phyloP scores from a whole-genome alignment of 2,113 vertebrate genomes.

The Lontra canadensis region DNA sequence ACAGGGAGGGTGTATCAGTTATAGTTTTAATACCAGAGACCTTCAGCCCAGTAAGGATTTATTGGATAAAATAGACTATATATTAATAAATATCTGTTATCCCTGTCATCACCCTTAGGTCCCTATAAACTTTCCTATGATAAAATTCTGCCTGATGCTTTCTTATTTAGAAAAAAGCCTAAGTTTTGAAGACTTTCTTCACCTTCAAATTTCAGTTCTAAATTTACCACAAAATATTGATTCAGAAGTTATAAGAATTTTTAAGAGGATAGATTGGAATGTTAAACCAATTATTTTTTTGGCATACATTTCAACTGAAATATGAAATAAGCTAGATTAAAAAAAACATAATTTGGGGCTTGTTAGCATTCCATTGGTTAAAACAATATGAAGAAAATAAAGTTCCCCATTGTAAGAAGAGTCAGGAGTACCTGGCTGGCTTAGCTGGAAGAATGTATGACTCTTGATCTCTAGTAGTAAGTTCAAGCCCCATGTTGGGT shows the following conservation, averaged over 20 bases:
- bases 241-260: background rate
- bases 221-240: background rate
- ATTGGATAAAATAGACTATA: background rate
- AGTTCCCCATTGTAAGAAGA: background rate
- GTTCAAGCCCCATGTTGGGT: background rate
- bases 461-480: background rate
- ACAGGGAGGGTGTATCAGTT: background rate
- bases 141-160: background rate
- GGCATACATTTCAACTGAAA: background rate
- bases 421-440: background rate
- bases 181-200: background rate
- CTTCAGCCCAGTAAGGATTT: background rate
- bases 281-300: background rate
- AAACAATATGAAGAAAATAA: background rate
- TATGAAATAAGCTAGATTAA: background rate
- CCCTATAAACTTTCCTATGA: background rate
- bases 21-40: background rate
- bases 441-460: background rate
- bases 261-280: background rate
- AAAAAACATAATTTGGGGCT: background rate
- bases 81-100: background rate
- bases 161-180: background rate
- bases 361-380: background rate
- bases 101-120: background rate
- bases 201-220: background rate